phyloP scores from a whole-genome alignment of 1,140 invertebrate species.

The Lepidurus arcticus region DNA sequence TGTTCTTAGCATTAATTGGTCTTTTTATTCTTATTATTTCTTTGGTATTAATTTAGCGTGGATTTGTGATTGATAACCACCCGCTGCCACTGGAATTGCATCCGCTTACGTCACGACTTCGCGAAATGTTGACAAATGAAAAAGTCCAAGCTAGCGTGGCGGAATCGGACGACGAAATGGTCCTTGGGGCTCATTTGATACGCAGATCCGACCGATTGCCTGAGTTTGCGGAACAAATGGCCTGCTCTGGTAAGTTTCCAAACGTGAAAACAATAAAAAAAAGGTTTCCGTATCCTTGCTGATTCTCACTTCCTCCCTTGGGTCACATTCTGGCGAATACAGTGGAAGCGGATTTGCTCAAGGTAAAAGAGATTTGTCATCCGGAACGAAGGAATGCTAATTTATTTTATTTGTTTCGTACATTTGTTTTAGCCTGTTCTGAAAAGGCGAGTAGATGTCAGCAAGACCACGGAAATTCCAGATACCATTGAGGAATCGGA shows the following conservation, averaged over 20 bases:
- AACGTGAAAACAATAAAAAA: slow-evolving; percentile 25
- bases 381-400: not conserved
- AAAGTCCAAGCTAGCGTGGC: slow-evolving; percentile 23
- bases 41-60: slow-evolving; percentile 46
- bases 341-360: slow-evolving; percentile 14
- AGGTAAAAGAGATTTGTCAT: not conserved
- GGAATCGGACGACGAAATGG: slow-evolving; percentile 31
- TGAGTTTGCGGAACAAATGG: slow-evolving; percentile 41
- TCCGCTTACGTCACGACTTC: slow-evolving; percentile 48
- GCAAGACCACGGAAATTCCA: slow-evolving; percentile 24
- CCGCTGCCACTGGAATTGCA: slow-evolving; percentile 56
- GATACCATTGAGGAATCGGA: not conserved
- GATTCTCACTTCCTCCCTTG: not conserved
- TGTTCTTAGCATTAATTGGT: slow-evolving; percentile 23
- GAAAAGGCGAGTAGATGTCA: not conserved
- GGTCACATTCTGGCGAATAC: not conserved
- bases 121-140: slow-evolving; percentile 32
- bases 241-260: slow-evolving; percentile 31
- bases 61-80: slow-evolving; percentile 58
- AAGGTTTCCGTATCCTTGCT: slow-evolving; percentile 13
- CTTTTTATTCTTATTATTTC: slow-evolving; percentile 27
- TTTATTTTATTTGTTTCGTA: not conserved
- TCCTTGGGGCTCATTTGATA: slow-evolving; percentile 51
- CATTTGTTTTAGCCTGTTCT: not conserved
- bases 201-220: slow-evolving; percentile 45